Evolutionary conservation across 2,797 vertebrate species (phyloP).

Genomic region (Cossypha dichroa): DNA sequence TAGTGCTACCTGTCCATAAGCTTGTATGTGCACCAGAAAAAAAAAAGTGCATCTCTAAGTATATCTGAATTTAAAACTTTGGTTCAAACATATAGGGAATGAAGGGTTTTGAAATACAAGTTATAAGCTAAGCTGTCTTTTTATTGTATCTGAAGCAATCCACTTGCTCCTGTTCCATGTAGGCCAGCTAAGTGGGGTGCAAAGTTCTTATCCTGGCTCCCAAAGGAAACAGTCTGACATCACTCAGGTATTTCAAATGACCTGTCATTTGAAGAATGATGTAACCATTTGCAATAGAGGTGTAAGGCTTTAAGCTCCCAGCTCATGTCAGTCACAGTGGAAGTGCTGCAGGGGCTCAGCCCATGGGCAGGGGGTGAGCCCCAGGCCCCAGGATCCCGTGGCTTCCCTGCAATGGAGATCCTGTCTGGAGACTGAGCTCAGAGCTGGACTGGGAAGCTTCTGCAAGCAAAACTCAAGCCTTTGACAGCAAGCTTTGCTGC

Average conservation of each 20-base stretch:
- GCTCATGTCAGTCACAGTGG: accelerated
- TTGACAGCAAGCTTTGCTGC: accelerated
- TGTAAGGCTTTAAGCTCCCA: neutral
- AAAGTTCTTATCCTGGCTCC: neutral
- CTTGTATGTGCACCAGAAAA: neutral
- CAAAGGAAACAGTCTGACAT: neutral
- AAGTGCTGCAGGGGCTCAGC: neutral
- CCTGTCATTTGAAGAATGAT: neutral
- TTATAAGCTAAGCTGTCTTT: neutral
- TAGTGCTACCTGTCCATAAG: neutral
- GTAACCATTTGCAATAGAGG: neutral
- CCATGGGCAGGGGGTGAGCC: accelerated
- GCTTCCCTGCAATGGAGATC: neutral
- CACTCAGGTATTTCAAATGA: neutral
- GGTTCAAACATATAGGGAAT: neutral
- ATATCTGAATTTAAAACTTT: neutral
- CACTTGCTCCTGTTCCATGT: accelerated
- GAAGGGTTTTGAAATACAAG: neutral
- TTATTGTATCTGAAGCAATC: neutral
- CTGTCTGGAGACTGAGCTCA: neutral
- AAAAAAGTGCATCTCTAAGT: neutral
- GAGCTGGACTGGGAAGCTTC: neutral
- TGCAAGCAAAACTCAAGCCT: neutral
- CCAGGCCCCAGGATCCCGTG: accelerated
- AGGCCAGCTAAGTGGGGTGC: neutral